A percentile compares a stretch with the other conserved stretches of the same genome.
Evolutionary conservation across 2,113 vertebrate species (phyloP).

Genomic region (Plestiodon gilberti): DNA sequence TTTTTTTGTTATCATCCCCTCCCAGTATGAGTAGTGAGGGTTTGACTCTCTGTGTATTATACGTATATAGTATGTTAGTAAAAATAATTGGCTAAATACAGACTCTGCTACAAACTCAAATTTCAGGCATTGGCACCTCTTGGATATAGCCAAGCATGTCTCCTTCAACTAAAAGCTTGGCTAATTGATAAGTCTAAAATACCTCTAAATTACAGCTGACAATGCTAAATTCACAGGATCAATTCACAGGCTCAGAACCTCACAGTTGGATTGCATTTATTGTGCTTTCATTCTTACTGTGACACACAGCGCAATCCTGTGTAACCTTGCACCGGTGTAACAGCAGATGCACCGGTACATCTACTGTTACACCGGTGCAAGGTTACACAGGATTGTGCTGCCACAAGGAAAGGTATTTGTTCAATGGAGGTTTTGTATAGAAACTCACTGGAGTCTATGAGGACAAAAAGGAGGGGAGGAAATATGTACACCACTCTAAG

Average conservation of each 20-base stretch:
- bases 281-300: not conserved
- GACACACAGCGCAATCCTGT: no score
- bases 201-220: not conserved
- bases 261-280: not conserved
- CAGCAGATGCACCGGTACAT: no score
- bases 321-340: no score
- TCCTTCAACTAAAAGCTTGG: not conserved
- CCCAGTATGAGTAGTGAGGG: not conserved
- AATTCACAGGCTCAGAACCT: not conserved
- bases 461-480: no score
- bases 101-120: not conserved
- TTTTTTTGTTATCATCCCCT: not conserved
- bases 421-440: no score
- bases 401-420: no score
- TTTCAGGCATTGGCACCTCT: rapidly evolving
- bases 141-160: not conserved
- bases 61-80: not conserved
- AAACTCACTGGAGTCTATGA: no score
- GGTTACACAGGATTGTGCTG: no score
- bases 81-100: constrained; percentile 27
- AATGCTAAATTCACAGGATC: not conserved
- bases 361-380: no score
- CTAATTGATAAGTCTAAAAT: not conserved
- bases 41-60: not conserved
- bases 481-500: no score